Base-by-base conservation (phyloP, 2,113 vertebrate genomes). In the Pangasianodon hypophthalmus region DNA sequence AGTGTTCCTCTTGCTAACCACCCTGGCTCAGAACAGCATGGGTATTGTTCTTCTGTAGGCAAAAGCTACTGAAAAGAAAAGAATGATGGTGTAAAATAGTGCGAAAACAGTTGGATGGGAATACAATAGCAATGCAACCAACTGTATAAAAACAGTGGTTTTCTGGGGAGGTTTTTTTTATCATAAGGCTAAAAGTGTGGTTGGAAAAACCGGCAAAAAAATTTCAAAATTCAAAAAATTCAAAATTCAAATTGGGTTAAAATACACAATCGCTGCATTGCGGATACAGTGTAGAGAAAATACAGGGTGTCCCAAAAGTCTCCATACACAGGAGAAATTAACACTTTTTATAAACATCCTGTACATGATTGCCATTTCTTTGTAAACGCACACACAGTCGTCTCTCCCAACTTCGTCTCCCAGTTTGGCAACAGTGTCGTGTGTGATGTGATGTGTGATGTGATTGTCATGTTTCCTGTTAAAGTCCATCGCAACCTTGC, bases 1-100 rank as follows among this genome's bases (percentile, higher is more conserved):
- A 93, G 91, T 71, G 83, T 86, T 91, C 58, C 91, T 91, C 90
- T 95, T 93, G 94, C 93, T 93, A 93, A 92, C 91, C 90, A 94
- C 89, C 88, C 56, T 87, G 90, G 90, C 92, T 48, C 93, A 92
- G 92, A 93, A 64, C 93, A 93, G 93, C 92, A 91, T 94, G 94
- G 79, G 91, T 91, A 87, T 67, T 75, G 79, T 88, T 89, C 94
- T 83, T 82, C 88, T 92, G 88, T 80, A 91, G 91, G 89, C 85
- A 90, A 90, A 58, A 87, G 60, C 29, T 52, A 54, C 14, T 9
- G 4, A 81, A 81, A 92, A 93, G 92, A 89, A 80, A 80, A 79
- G 93, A 89, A 91, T 90, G 56, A 71, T 83, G 85, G 50, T 56
- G 60, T 41, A 91, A 91, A 88, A 80, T 85, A 75, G 60, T 84